Base-by-base conservation (phyloP, 2,113 vertebrate species). In the Malurus cyaneus region DNA sequence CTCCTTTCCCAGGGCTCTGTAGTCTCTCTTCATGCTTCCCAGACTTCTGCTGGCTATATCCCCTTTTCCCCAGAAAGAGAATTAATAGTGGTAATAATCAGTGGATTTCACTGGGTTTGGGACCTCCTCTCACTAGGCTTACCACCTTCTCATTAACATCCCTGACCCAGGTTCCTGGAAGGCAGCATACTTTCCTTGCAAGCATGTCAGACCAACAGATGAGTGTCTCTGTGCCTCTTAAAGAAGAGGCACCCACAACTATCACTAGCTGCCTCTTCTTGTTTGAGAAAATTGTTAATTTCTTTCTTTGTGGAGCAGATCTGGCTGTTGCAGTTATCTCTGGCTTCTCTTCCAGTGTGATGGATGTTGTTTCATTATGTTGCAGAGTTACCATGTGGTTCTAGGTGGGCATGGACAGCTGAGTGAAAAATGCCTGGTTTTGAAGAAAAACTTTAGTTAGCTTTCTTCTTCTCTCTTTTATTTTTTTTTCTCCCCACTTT, bases 161-260 rank as follows among this genome's bases (percentile, higher is more conserved):
- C 24, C 29, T 42, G 44, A 50, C 34, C 13, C 0, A 0, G 10
- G 16, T 6, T 66, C 7, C 34, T 42, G 17, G 31, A 50, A 66
- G 52, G 25, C 16, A 57, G 18, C 5, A 50, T 20, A 25, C 7
- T 57, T 42, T 20, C 24, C 15, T 66, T 18, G 8, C 34, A 57
- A 41, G 12, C 0, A 1, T 54, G 29, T 49, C 34, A 56, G 15
- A 12, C 20, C 24, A 25, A 76, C 8, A 59, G 52, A 42, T 13
- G 31, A 66, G 5, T 34, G 12, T 8, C 5, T 42, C 71, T 42
- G 19, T 34, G 16, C 10, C 19, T 65, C 60, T 50, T 65, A 39
- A 64, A 39, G 57, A 12, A 57, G 24, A 66, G 31, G 3, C 25
- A 57, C 4, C 10, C 24, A 57, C 12, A 34, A 2, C 13, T 34